Evolutionary conservation across 1,140 invertebrate species (phyloP), one percentile per base, ranked within the genome.

Genomic region (Drosophila jambulina): DNA sequence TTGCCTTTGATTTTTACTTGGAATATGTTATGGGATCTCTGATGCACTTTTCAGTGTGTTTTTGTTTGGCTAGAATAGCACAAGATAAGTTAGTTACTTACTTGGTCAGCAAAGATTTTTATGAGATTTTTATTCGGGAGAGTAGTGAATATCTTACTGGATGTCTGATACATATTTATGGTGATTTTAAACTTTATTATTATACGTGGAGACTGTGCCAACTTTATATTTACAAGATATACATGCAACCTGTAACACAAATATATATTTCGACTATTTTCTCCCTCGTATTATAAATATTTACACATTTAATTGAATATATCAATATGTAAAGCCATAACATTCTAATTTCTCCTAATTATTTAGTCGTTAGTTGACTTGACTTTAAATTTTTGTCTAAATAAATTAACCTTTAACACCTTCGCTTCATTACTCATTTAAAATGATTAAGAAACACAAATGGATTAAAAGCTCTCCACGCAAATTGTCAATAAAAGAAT

Each of bases 401-500:
- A 17, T 19, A 25, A 2, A 7, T 3, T 12, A 6, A 38, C 21
- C 7, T 34, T 34, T 12, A 42, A 34, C 65, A 21, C 23, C 4
- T 51, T 36, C 17, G 17, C 12, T 65, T 51, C 4, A 69, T 43
- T 65, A 43, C 23, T 13, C 27, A 45, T 53, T 51, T 43, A 9
- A 67, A 45, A 38, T 29, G n/a, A 29, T 4, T 13, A 34, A 69
- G 29, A 42, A 65, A n/a, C 27, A 12, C n/a, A 36, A 38, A 38
- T 21, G 27, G 17, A 21, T 34, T n/a, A 15, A 56, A 15, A 29
- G 40, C 67, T 45, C 36, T 54, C 29, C 40, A 46, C 36, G 36
- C 42, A 48, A 58, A 58, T 49, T 59, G 65, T 40, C 65, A 72
- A 72, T 72, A 72, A 71, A 71, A 72, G 53, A 60, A 60, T 72